A percentile compares a stretch with the other conserved stretches of the same genome.
Conservation (phyloP, 2,113 vertebrate genomes). For the Panthera tigris region DNA sequence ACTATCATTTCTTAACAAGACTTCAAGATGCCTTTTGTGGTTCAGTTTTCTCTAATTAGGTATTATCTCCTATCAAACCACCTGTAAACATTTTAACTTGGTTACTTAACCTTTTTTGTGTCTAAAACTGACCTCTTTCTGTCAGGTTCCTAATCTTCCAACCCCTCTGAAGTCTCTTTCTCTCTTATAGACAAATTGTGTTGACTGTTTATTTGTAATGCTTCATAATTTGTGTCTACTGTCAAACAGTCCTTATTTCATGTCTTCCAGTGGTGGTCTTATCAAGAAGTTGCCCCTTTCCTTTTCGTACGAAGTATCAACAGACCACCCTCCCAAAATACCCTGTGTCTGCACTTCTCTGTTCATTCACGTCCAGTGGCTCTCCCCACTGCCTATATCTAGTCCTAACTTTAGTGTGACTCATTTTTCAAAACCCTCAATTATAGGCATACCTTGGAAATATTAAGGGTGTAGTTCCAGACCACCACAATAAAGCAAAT, state of each 20-base stretch:
- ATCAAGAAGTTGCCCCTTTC: background rate
- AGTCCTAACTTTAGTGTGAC: background rate
- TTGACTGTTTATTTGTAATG: background rate
- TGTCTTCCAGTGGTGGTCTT: background rate
- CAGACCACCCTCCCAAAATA: background rate
- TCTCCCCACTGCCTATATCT: background rate
- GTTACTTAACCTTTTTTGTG: background rate
- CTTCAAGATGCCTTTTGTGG: slow-evolving; percentile 7
- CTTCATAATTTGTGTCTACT: background rate
- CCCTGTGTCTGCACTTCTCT: background rate
- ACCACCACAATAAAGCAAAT: background rate
- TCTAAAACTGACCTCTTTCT: background rate
- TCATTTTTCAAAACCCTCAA: background rate
- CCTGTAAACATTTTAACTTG: slow-evolving; percentile 7
- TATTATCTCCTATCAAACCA: background rate
- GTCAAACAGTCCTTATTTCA: background rate
- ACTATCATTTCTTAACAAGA: background rate
- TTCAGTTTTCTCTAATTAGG: background rate
- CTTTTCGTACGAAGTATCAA: background rate
- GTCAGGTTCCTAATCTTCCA: background rate
- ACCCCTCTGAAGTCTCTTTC: background rate
- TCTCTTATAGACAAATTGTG: background rate
- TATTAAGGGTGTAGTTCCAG: background rate
- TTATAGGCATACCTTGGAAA: background rate
- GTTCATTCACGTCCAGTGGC: background rate